phyloP scores from a whole-genome alignment of 2,888 invertebrate species.

The Tenthredo mesomela region DNA sequence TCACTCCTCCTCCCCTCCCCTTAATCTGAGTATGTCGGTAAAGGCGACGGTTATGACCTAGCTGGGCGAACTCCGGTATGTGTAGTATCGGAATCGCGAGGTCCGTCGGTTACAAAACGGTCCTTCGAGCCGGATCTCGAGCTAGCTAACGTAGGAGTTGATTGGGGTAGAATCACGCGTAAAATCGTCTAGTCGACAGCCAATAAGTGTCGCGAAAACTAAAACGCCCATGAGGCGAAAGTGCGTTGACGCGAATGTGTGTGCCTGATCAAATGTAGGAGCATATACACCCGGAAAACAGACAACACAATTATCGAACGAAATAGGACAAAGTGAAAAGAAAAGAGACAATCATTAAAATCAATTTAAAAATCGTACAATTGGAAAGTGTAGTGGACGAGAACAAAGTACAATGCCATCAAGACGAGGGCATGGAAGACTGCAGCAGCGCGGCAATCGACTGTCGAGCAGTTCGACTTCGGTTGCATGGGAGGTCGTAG shows the following conservation, averaged over 20 bases:
- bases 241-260: background rate
- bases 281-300: background rate
- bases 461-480: background rate
- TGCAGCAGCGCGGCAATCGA: background rate
- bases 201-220: background rate
- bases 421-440: background rate
- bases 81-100: no score
- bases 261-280: background rate
- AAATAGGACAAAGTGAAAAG: background rate
- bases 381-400: background rate
- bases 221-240: background rate
- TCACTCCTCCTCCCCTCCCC: no score
- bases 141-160: background rate
- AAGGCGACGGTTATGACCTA: no score
- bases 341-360: background rate
- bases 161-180: background rate
- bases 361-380: background rate
- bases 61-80: no score
- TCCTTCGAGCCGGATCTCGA: background rate
- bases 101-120: background rate
- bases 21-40: no score
- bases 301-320: background rate
- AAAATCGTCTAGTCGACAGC: background rate
- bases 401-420: background rate
- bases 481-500: background rate